A percentile compares a stretch with the other conserved stretches of the same genome.
Conservation (phyloP, 53 echinoderm and acorn worm genomes). For the Crossaster papposus region DNA sequence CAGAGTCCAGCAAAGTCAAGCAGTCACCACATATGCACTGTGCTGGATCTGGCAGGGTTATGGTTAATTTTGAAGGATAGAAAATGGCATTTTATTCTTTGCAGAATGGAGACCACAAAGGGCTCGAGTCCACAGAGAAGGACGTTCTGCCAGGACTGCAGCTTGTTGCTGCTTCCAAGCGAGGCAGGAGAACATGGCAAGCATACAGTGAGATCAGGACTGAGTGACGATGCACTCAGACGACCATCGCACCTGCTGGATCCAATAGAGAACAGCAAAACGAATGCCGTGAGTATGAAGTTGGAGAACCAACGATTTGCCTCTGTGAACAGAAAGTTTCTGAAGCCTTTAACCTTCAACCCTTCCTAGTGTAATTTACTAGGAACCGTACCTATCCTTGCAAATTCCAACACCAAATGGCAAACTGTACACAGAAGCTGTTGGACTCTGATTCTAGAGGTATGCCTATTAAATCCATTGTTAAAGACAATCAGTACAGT, state of each 20-base stretch:
- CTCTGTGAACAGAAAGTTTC: not conserved
- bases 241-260: slow-evolving; percentile 74
- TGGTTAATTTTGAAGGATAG: too few species aligned
- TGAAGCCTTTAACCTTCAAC: not conserved
- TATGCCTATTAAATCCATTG: too few species aligned
- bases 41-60: not conserved
- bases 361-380: too few species aligned
- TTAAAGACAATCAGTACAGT: too few species aligned
- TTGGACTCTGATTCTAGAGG: too few species aligned
- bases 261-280: slow-evolving; percentile 83
- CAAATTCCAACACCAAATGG: too few species aligned
- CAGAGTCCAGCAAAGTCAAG: too few species aligned
- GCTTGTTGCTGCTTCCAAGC: slow-evolving; percentile 59
- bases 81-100: not conserved
- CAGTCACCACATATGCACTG: not conserved
- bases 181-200: slow-evolving; percentile 59
- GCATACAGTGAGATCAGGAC: slow-evolving; percentile 65
- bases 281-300: slow-evolving; percentile 85
- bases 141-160: slow-evolving; percentile 77
- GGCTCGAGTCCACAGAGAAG: slow-evolving; percentile 48
- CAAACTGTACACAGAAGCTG: too few species aligned
- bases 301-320: too few species aligned
- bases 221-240: slow-evolving; percentile 52
- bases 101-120: slow-evolving; percentile 63
- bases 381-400: too few species aligned